phyloP scores from a whole-genome alignment of 2,797 vertebrate species.

The Stomatorhinus walkeri region DNA sequence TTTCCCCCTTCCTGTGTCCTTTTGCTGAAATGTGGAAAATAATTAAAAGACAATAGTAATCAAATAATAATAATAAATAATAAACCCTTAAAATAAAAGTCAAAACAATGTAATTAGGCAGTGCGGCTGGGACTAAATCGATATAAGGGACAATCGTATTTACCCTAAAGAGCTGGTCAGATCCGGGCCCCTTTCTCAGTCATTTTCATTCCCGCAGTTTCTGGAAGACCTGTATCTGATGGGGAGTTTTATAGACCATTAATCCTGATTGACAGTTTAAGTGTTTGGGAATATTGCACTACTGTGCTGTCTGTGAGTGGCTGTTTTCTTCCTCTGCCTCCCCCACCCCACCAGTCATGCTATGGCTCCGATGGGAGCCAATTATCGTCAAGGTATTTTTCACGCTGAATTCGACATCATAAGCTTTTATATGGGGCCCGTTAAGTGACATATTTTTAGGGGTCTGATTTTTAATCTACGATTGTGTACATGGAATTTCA shows the following conservation, averaged over 20 bases:
- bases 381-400: neutral
- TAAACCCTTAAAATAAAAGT: neutral
- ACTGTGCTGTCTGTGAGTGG: conserved; percentile 55
- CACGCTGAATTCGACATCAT: neutral
- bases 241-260: conserved; percentile 65
- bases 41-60: neutral
- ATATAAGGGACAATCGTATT: neutral
- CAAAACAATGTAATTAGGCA: neutral
- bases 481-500: neutral
- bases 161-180: conserved; percentile 37
- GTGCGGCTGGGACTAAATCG: neutral
- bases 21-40: neutral
- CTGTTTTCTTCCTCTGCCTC: conserved; percentile 41
- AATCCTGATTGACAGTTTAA: conserved; percentile 75
- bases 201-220: conserved; percentile 34
- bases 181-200: conserved; percentile 29
- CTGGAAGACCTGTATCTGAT: conserved; percentile 44
- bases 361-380: neutral
- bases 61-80: neutral
- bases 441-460: neutral
- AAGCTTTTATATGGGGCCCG: neutral
- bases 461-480: neutral
- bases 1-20: neutral
- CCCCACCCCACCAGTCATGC: conserved; percentile 12
- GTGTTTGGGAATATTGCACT: conserved; percentile 61